phyloP scores from a whole-genome alignment of 2,113 vertebrate genomes.

The Oryzias javanicus region DNA sequence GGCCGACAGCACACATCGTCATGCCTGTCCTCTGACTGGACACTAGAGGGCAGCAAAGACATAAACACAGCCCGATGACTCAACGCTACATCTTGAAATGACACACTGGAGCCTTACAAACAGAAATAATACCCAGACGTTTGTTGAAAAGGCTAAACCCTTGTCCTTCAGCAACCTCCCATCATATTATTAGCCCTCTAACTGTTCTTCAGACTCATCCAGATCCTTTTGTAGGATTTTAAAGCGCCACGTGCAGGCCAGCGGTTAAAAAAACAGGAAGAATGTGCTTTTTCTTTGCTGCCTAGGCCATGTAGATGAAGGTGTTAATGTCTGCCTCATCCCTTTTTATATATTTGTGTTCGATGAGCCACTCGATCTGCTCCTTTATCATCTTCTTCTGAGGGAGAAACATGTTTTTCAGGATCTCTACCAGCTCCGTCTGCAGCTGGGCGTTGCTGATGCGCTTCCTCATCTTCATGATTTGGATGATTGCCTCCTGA shows the following conservation, averaged over 20 bases:
- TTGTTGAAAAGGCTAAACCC: constrained; percentile 21
- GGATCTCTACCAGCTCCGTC: constrained; percentile 98
- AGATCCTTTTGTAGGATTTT: constrained; percentile 1
- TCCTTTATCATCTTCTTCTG: constrained; percentile 99
- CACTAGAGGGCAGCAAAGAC: constrained; percentile 50
- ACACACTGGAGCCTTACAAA: constrained; percentile 41
- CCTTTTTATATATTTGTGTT: constrained; percentile 97
- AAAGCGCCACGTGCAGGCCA: constrained; percentile 30
- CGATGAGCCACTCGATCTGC: constrained; percentile 98
- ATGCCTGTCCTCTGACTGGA: constrained; percentile 3
- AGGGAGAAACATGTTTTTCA: constrained; percentile 99
- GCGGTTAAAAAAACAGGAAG: constrained; percentile 19
- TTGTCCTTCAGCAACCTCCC: constrained; percentile 1
- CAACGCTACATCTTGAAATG: constrained; percentile 20
- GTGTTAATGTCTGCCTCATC: constrained; percentile 96
- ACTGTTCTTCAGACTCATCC: constrained; percentile 4
- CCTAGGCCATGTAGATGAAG: constrained; percentile 94
- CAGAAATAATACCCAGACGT: constrained; percentile 32
- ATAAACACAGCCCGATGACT: constrained; percentile 18
- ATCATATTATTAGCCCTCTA: neutral
- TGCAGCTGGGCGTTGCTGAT: constrained; percentile 97
- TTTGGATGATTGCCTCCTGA: constrained; percentile 98
- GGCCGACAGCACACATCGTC: neutral
- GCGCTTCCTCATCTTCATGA: constrained; percentile 99
- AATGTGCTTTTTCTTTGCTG: neutral